phyloP scores from a whole-genome alignment of 2,888 invertebrate species.

The Neria commutata region DNA sequence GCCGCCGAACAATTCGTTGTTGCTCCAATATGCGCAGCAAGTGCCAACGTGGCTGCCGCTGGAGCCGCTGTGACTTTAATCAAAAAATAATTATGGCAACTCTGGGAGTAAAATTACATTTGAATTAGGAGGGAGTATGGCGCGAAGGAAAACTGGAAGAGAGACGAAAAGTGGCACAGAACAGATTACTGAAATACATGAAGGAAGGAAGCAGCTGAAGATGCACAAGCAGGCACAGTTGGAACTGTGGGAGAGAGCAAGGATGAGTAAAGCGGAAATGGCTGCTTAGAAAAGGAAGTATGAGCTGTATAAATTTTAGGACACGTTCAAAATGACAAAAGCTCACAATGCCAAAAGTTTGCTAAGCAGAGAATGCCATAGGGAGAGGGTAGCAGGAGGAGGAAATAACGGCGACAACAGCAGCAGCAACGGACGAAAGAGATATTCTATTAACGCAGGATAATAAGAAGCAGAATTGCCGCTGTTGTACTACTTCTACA shows the following conservation, averaged over 20 bases:
- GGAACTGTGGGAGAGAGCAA: background rate
- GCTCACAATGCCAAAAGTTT: background rate
- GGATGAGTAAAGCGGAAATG: background rate
- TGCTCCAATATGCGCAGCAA: background rate
- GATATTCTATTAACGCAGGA: conserved; percentile 43
- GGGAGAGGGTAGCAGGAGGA: too few species aligned
- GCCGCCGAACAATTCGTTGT: background rate
- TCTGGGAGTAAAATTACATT: conserved; percentile 49
- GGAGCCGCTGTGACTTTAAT: conserved; percentile 43
- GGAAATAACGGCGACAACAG: conserved; percentile 22
- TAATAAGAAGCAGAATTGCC: conserved; percentile 13
- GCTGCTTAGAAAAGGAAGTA: background rate
- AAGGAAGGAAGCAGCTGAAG: background rate
- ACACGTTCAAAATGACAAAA: conserved; percentile 11
- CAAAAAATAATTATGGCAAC: conserved; percentile 53
- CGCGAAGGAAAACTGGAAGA: conserved; percentile 12
- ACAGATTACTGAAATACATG: background rate
- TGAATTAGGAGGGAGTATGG: conserved; percentile 43
- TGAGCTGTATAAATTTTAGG: conserved; percentile 38
- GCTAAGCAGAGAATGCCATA: too few species aligned
- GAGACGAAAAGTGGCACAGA: background rate
- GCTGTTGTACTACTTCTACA: background rate
- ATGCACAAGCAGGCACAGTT: background rate
- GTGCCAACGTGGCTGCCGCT: conserved; percentile 18
- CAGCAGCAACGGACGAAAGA: conserved; percentile 18